phyloP scores from a whole-genome alignment of 2,888 invertebrate species.

The Baronia brevicornis region DNA sequence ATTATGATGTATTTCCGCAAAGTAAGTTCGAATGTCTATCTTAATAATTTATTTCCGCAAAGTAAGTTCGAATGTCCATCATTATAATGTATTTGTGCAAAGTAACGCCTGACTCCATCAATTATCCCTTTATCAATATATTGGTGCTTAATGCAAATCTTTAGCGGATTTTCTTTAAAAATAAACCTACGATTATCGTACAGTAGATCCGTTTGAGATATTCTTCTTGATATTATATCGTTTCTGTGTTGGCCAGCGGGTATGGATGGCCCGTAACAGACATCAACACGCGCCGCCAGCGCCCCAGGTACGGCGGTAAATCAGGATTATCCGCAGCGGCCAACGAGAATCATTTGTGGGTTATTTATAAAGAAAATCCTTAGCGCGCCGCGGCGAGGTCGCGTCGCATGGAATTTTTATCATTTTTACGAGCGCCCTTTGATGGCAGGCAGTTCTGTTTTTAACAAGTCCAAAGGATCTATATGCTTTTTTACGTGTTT shows the following conservation, averaged over 20 bases:
- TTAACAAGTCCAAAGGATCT: slow-evolving; percentile 21
- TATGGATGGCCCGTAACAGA: slow-evolving; percentile 30
- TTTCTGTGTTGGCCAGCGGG: slow-evolving; percentile 21
- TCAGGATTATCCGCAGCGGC: slow-evolving; percentile 58
- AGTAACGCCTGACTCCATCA: no score
- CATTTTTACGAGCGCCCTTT: slow-evolving; percentile 30
- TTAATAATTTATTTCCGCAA: no score
- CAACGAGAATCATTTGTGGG: slow-evolving; percentile 59
- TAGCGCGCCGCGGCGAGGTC: slow-evolving; percentile 29
- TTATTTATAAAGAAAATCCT: slow-evolving; percentile 65
- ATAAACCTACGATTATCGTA: slow-evolving; percentile 1
- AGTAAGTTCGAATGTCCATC: no score
- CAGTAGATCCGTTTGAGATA: slow-evolving; percentile 5
- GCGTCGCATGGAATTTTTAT: slow-evolving; percentile 34
- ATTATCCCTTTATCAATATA: no score
- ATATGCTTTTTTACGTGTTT: slow-evolving; percentile 20
- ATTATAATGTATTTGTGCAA: no score
- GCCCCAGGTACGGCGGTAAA: slow-evolving; percentile 54
- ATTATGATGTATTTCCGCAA: no score
- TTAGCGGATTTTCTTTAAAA: no score
- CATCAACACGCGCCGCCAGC: slow-evolving; percentile 18
- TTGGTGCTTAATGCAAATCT: no score
- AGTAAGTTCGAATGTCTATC: no score
- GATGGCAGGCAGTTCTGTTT: slow-evolving; percentile 11
- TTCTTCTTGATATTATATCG: slow-evolving; percentile 7